Base-by-base conservation (phyloP, 2,113 vertebrate genomes). In the Bujurquina vittata region DNA sequence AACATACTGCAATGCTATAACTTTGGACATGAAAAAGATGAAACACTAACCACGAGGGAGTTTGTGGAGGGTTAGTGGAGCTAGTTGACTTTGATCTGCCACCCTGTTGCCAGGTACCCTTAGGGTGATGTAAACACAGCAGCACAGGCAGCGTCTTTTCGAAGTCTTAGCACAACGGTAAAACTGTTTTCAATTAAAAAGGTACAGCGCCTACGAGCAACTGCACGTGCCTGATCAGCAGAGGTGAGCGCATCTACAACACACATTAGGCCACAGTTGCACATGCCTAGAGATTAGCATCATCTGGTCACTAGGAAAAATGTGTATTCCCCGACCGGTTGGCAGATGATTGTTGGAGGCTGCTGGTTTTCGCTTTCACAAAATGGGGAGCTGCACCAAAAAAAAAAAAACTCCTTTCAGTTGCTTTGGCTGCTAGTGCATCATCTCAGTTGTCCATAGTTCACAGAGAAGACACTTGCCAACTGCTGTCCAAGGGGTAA, bases 271-370 rank as follows among this genome's bases (percentile, higher is more conserved):
- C 37, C 43, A 17, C 22, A 46, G 10, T 9, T 14, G 26, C 10
- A 15, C 63, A 67, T 10, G 63, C 2, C 49, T 3, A 26, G 63
- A 18, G 37, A 67, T 14, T 0, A 67, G 40, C 40, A 67, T 7
- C 40, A 8, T 26, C 0, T 46, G 22, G 40, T 26, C 0, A 43
- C 40, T 67, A 5, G 22, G 14, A 10, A 67, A 46, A 18, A 46
- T 67, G 22, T 26, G n/a, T 46, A 67, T 67, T 67, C 17, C 0
- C 40, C 14, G 26, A 67, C 22, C 3, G 26, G 26, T 22, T 67
- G 63, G 14, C 5, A 14, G 46, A 40, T 67, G 63, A 26, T 46
- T 26, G 22, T 40, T 46, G 22, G 43, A 46, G 14, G 40, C 22
- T 46, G 22, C 63, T 26, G 37, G 22, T 14, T 40, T 10, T 40